phyloP scores from a whole-genome alignment of 2,888 invertebrate genomes.

The Drosophila algonquin region DNA sequence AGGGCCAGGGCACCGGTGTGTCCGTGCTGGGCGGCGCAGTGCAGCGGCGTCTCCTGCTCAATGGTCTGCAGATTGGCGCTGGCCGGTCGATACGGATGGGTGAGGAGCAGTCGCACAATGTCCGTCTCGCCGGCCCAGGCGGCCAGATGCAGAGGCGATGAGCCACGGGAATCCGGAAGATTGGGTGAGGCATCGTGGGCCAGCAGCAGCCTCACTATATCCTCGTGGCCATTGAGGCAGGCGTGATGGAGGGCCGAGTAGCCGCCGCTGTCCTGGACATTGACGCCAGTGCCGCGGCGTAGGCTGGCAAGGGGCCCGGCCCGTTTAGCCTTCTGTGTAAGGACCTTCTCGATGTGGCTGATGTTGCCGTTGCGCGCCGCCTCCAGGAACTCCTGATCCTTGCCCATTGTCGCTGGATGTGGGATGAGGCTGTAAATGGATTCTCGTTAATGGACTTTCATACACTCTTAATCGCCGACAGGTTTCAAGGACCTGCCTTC shows the following conservation, averaged over 20 bases:
- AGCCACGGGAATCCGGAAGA: conserved; percentile 94
- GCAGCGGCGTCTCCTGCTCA: conserved; percentile 95
- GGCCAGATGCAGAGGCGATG: conserved; percentile 95
- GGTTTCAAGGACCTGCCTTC: conserved; percentile 17
- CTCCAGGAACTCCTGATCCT: conserved; percentile 97
- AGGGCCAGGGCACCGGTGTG: conserved; percentile 93
- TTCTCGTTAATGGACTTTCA: conserved; percentile 53
- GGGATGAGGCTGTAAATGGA: conserved; percentile 20
- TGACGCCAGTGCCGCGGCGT: conserved; percentile 94
- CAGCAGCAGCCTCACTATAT: conserved; percentile 92
- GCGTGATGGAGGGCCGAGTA: conserved; percentile 97
- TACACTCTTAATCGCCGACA: conserved; percentile 51
- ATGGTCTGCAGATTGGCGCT: conserved; percentile 94
- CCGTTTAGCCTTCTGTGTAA: conserved; percentile 94
- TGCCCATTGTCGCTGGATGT: conserved; percentile 89
- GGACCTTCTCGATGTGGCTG: conserved; percentile 94
- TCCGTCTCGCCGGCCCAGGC: conserved; percentile 97
- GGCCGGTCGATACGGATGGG: conserved; percentile 91
- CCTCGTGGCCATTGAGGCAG: conserved; percentile 96
- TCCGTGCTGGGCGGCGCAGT: conserved; percentile 97
- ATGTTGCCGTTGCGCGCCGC: conserved; percentile 97
- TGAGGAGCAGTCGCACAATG: conserved; percentile 93
- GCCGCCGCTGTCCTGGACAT: conserved; percentile 96
- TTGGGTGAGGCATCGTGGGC: conserved; percentile 93
- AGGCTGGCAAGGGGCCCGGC: conserved; percentile 97